Evolutionary conservation across 2,888 invertebrate genomes (phyloP), one percentile per base, ranked within the genome.

Genomic region (Erynnis tages): DNA sequence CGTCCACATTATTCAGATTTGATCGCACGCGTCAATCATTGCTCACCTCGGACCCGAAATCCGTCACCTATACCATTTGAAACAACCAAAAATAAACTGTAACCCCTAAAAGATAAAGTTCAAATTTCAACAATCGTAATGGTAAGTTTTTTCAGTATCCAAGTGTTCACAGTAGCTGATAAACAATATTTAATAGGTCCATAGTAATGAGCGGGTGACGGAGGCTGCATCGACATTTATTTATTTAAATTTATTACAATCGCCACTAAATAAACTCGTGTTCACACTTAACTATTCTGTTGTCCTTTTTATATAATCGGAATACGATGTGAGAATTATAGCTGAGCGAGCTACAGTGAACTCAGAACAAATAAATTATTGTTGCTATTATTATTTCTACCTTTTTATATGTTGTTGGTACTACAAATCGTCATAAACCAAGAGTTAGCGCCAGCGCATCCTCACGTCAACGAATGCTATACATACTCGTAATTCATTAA

Each of bases 221-320:
- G 60, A 69, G 70, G 63, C 67, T 57, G 63, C 64, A 69, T 67
- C 67, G 57, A 59, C 63, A 79, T 79, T 74, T 71, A 78, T 79
- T 78, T 81, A 83, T 84, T 85, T 65, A 79, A 76, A 84, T 84
- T 72, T 76, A 74, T 78, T 72, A 67, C 72, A 71, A 72, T 79
- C 70, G 72, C 61, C 71, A 65, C 65, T 67, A 67, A 66, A 71
- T 73, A 76, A 73, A 68, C 67, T 61, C 61, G 63, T 62, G 73
- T 74, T 68, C 70, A 72, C 73, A 71, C 65, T 61, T 57, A 59
- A 49, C 60, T 62, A 60, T 62, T 43, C 50, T 37, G 29, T 44
- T 29, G 44, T 44, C 43, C 43, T 29, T 44, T 50, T 52, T 44
- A 44, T 37, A 21, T 43, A 29, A 43, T 43, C 27, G 2, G 27